phyloP scores from a whole-genome alignment of 2,888 invertebrate genomes.

The Chloroclystis v-ata region DNA sequence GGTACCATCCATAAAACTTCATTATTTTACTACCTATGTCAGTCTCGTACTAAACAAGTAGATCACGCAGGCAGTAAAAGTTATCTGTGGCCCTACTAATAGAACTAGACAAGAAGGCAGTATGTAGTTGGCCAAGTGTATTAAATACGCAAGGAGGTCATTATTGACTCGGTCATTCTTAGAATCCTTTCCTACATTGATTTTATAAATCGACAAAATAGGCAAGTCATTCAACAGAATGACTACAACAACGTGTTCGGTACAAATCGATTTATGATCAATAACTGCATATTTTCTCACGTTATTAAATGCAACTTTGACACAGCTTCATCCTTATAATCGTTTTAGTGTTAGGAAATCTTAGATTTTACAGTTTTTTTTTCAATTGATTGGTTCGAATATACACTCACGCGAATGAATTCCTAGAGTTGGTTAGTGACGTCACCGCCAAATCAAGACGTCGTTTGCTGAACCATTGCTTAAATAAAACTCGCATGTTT shows the following conservation, averaged over 20 bases:
- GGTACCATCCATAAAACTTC: too few species aligned
- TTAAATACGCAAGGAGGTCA: too few species aligned
- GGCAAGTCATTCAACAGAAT: neutral
- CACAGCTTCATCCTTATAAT: slow-evolving; percentile 2
- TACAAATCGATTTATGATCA: neutral
- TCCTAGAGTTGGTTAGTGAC: slow-evolving; percentile 23
- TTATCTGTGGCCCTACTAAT: too few species aligned
- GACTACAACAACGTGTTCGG: neutral
- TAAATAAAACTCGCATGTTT: too few species aligned
- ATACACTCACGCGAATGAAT: slow-evolving; percentile 25
- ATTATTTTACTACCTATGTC: too few species aligned
- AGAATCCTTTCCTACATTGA: too few species aligned
- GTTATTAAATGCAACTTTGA: neutral
- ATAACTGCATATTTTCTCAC: neutral
- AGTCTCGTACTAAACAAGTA: too few species aligned
- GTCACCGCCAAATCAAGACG: slow-evolving; percentile 23
- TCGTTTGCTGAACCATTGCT: slow-evolving; percentile 22
- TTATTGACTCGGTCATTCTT: too few species aligned
- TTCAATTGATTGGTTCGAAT: slow-evolving; percentile 14
- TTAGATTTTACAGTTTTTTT: slow-evolving; percentile 9
- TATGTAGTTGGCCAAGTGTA: too few species aligned
- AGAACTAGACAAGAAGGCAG: too few species aligned
- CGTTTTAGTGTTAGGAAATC: slow-evolving; percentile 7
- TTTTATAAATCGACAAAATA: neutral
- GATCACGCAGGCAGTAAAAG: too few species aligned